Evolutionary conservation across 2,113 vertebrate species (phyloP).

Genomic region (Poicephalus gulielmi): DNA sequence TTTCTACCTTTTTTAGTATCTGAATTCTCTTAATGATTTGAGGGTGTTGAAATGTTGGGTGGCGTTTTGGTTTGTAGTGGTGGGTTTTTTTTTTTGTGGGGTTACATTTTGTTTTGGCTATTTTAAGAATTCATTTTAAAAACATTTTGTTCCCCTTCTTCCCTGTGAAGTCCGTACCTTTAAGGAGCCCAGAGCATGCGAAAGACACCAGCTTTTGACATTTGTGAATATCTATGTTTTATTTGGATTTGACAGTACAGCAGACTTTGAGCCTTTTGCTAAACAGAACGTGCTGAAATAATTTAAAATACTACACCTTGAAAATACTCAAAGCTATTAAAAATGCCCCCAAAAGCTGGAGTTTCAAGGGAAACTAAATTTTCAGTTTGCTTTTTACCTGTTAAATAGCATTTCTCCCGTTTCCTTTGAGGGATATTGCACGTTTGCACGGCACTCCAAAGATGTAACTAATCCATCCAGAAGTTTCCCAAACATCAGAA

Average conservation of each 20-base stretch:
- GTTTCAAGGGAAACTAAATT: not conserved
- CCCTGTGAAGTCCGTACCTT: not conserved
- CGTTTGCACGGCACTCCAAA: not conserved
- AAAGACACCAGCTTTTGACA: not conserved
- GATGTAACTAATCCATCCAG: not conserved
- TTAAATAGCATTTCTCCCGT: not conserved
- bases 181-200: slow-evolving; percentile 4
- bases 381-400: not conserved
- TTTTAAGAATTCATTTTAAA: not conserved
- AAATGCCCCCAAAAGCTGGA: not conserved
- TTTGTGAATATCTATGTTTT: slow-evolving; percentile 2
- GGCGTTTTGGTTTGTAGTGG: not conserved
- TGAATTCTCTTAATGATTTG: not conserved
- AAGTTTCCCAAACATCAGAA: not conserved
- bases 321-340: not conserved
- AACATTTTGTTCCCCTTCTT: slow-evolving; percentile 36
- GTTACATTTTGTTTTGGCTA: accelerated
- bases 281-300: not conserved
- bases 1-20: not conserved
- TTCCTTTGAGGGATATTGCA: not conserved
- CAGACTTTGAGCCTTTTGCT: not conserved
- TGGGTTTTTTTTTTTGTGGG: not conserved
- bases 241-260: not conserved
- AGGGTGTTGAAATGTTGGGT: not conserved
- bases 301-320: not conserved